phyloP scores from a whole-genome alignment of 2,113 vertebrate species.

The Rhinichthys klamathensis region DNA sequence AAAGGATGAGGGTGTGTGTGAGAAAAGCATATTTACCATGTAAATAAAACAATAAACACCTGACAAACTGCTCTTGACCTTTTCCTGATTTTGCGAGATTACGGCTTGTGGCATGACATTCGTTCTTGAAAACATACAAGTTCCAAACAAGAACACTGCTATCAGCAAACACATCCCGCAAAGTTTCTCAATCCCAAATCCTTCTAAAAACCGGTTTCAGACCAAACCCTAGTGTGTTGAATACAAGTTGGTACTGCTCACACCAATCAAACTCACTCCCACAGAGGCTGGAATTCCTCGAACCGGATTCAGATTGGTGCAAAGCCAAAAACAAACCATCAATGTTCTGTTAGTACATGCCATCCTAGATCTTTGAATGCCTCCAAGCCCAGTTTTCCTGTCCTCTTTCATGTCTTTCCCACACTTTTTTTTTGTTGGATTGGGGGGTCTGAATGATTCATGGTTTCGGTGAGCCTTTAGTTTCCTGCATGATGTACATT shows the following conservation, averaged over 20 bases:
- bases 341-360: constrained; percentile 41
- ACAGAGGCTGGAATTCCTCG: constrained; percentile 27
- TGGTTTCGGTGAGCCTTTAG: constrained; percentile 36
- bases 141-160: not conserved
- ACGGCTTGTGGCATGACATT: not conserved
- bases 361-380: not conserved
- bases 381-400: not conserved
- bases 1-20: not conserved
- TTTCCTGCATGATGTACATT: not conserved
- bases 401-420: constrained; percentile 11
- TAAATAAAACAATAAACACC: constrained; percentile 41
- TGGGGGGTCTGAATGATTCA: constrained; percentile 39
- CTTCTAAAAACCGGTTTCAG: constrained; percentile 17
- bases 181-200: constrained; percentile 18
- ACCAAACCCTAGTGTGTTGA: not conserved
- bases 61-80: not conserved
- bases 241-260: constrained; percentile 41
- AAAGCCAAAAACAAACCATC: constrained; percentile 10
- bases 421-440: constrained; percentile 20
- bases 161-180: not conserved
- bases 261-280: constrained; percentile 21
- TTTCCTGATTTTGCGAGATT: not conserved
- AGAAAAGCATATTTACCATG: constrained; percentile 24
- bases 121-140: not conserved
- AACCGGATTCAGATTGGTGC: not conserved